Evolutionary conservation across 2,113 vertebrate species (phyloP), one percentile per base, ranked within the genome.

Genomic region (Trematomus loennbergii): DNA sequence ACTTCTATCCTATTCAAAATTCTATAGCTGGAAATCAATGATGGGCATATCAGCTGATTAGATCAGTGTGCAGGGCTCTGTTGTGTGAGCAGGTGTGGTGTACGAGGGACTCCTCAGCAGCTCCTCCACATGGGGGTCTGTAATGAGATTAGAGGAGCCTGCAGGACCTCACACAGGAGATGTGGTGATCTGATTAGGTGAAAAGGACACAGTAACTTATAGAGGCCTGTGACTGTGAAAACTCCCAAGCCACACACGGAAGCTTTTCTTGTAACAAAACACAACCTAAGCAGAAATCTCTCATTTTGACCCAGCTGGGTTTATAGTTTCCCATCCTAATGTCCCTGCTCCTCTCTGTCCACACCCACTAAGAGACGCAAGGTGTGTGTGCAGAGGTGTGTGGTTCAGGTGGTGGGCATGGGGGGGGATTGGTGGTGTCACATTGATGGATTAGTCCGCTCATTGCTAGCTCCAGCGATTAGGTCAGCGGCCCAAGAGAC

Each of bases 391-490:
- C 48, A 50, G 65, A 71, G 68, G 68, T 83, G 55, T 67, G 67
- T 71, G 76, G 48, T 81, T 65, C 52, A 63, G 60, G 72, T 58
- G 58, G 59, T 33, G 62, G 62, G 57, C 66, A 82, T 22, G 2
- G 36, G 60, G 29, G 29, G 87, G 74, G 68, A 78, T 63, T 33
- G 74, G 15, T 33, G 58, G 36, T 91, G 91, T 93, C 90, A 93
- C 64, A 73, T 76, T 94, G 93, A 94, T 93, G 89, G 92, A 94
- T 93, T 89, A 75, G 87, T 83, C 69, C 12, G 68, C 79, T 91
- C 90, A 93, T 91, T 90, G 90, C 77, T 75, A 46, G 82, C 89
- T 90, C 75, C 88, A 89, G 88, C 66, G 84, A 92, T 91, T 87
- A 92, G 89, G 88, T 94, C 91, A 90, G 82, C 68, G 8, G 82